phyloP scores from a whole-genome alignment of 2,888 invertebrate genomes.

The Coleophora deauratella region DNA sequence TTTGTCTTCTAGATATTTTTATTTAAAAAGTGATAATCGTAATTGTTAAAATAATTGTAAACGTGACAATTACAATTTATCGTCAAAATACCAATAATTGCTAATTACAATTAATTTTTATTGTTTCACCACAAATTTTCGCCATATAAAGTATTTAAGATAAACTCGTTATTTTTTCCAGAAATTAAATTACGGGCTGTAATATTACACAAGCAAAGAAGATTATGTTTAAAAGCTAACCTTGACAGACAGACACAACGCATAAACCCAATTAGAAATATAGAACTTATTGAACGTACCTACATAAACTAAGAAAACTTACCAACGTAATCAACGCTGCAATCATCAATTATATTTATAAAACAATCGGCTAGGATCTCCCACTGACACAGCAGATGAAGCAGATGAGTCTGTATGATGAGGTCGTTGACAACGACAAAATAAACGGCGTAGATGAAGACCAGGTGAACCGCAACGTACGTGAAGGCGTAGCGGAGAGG shows the following conservation, averaged over 20 bases:
- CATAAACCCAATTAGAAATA: not conserved
- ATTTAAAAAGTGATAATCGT: no score
- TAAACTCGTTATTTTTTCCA: no score
- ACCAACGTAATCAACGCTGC: conserved; percentile 4
- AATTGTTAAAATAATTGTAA: no score
- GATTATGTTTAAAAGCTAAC: no score
- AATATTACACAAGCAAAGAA: no score
- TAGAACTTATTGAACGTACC: not conserved
- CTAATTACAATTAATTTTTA: no score
- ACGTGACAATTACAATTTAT: no score
- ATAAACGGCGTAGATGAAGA: conserved; percentile 14
- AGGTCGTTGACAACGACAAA: conserved; percentile 19
- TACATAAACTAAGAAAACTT: not conserved
- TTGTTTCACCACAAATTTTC: no score
- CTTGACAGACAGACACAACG: not conserved
- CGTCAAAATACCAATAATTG: no score
- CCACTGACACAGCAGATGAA: conserved; percentile 19
- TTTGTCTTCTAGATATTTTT: no score
- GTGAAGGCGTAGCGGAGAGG: conserved; percentile 12
- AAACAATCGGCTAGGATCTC: conserved; percentile 16
- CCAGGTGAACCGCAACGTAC: conserved; percentile 10
- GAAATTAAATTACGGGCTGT: no score
- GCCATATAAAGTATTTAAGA: no score
- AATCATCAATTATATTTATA: conserved; percentile 14
- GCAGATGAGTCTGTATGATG: conserved; percentile 15